A percentile compares a stretch with the other conserved stretches of the same genome.
These are phyloP conservation scores for Orthosia gothica DNA, from an alignment of 2,888 invertebrate species.

Conservation along the genomic window DNA sequence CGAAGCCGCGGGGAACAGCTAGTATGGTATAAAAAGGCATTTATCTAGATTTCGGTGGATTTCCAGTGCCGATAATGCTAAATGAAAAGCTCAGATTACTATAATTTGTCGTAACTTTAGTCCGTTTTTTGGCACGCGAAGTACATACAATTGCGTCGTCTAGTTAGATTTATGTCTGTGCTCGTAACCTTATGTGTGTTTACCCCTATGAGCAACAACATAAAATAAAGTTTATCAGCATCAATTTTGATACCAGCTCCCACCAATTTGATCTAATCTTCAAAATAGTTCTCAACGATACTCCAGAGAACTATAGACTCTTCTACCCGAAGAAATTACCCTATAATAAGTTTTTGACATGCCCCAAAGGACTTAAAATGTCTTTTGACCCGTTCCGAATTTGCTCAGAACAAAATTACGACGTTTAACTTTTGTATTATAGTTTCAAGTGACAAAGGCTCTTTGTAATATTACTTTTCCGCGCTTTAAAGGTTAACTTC, in stretches of 20 bases:
- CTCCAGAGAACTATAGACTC: slow-evolving; percentile 7
- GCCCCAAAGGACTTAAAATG: slow-evolving; percentile 17
- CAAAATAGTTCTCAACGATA: slow-evolving; percentile 16
- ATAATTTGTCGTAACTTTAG: no score
- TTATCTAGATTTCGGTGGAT: no score
- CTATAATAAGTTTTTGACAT: slow-evolving; percentile 13
- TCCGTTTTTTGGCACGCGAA: no score
- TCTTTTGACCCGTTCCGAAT: slow-evolving; percentile 20
- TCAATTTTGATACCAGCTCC: background rate
- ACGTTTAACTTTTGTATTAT: background rate
- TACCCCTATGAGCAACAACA: background rate
- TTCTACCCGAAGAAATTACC: slow-evolving; percentile 4
- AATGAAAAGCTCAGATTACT: no score
- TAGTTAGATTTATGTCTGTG: no score
- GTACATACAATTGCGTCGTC: no score
- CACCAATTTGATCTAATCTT: slow-evolving; percentile 31
- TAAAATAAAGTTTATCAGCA: slow-evolving; percentile 5
- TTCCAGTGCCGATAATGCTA: no score
- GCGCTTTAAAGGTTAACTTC: background rate
- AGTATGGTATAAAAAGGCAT: no score
- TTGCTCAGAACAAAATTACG: slow-evolving; percentile 20
- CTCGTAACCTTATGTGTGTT: background rate
- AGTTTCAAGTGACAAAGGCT: slow-evolving; percentile 49
- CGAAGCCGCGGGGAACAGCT: no score
- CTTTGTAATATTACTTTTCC: slow-evolving; percentile 20